These are phyloP conservation scores for Archilochus colubris DNA, from an alignment of 2,113 vertebrate species.

Conservation along the genomic window DNA sequence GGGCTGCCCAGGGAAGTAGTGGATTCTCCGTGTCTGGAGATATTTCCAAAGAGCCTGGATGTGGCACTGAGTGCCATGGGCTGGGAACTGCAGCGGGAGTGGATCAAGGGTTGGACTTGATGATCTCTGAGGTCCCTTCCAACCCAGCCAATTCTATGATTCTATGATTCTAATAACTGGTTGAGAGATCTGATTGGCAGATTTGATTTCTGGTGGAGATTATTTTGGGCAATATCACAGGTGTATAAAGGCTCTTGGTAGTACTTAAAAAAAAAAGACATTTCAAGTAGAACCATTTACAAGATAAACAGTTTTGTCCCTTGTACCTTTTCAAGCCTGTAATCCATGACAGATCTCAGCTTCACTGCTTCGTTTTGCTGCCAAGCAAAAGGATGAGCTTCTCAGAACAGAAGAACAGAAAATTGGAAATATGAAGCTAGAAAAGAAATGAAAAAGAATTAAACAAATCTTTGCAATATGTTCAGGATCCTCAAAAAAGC, in stretches of 20 bases:
- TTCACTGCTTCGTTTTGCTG: conserved; percentile 4
- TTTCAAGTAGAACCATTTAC: background rate
- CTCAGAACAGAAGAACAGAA: background rate
- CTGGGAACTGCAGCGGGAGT: too few relatives aligned
- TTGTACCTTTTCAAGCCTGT: conserved; percentile 23
- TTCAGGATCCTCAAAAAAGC: too few relatives aligned
- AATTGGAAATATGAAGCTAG: conserved; percentile 47
- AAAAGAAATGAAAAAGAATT: too few relatives aligned
- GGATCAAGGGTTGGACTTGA: too few relatives aligned
- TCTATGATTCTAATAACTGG: background rate
- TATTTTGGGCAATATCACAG: background rate
- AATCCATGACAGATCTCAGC: conserved; percentile 47
- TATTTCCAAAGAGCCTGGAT: too few relatives aligned
- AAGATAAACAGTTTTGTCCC: conserved; percentile 23
- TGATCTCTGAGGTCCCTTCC: too few relatives aligned
- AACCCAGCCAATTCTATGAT: too few relatives aligned
- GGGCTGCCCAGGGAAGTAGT: too few relatives aligned
- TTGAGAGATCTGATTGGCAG: background rate
- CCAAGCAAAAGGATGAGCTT: conserved; percentile 49
- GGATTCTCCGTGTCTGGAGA: too few relatives aligned
- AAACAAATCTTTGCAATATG: too few relatives aligned
- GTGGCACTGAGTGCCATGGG: too few relatives aligned
- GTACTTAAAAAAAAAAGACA: background rate
- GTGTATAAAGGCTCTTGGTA: background rate
- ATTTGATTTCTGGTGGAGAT: background rate